These are phyloP conservation scores for Himalopsyche kuldschensis DNA, from an alignment of 2,888 invertebrate species.

Conservation along the genomic window DNA sequence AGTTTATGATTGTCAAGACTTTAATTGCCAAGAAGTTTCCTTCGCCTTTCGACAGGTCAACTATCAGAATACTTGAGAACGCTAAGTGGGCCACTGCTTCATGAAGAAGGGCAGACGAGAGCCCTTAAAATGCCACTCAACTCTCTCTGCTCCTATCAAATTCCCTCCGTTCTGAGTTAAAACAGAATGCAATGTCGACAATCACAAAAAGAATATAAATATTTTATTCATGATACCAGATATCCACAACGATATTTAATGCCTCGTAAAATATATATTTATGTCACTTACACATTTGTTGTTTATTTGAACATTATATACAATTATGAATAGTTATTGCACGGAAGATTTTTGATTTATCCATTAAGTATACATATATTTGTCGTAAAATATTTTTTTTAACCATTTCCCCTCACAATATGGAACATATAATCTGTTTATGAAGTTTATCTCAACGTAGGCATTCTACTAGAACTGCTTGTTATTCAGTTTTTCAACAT, in stretches of 20 bases:
- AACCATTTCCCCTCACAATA: too few species aligned
- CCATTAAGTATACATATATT: too few species aligned
- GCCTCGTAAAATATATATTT: neutral
- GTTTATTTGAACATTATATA: neutral
- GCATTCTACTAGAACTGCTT: too few species aligned
- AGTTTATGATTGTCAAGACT: neutral
- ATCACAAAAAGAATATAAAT: neutral
- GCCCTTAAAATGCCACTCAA: slow-evolving; percentile 20
- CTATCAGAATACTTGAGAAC: slow-evolving; percentile 1
- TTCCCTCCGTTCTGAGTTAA: neutral
- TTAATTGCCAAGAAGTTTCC: neutral
- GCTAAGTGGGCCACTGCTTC: slow-evolving; percentile 26
- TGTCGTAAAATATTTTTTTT: too few species aligned
- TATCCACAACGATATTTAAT: neutral
- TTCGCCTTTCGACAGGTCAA: slow-evolving; percentile 18
- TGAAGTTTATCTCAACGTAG: too few species aligned
- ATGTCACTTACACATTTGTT: neutral
- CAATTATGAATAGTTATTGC: too few species aligned
- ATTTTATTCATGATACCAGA: neutral
- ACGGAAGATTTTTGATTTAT: too few species aligned
- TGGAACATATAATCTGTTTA: too few species aligned
- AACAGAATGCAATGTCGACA: neutral
- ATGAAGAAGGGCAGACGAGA: slow-evolving; percentile 26
- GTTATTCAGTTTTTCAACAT: too few species aligned
- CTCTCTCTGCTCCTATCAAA: neutral